Base-by-base conservation (phyloP, 2,113 vertebrate species). In the Triplophysa tibetana region DNA sequence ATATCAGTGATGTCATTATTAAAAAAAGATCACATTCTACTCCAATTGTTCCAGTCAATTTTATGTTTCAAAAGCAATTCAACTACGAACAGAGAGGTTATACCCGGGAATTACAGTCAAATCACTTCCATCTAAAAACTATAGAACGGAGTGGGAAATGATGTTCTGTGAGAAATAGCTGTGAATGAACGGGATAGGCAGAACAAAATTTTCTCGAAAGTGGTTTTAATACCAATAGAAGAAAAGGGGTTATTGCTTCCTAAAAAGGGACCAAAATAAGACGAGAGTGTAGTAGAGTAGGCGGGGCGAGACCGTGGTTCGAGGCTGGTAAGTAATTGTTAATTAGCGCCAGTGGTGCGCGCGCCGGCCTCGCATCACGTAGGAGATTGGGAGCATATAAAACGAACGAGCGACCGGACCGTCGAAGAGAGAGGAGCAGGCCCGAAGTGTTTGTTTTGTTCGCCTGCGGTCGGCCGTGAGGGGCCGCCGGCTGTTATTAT, bases 11-110 rank as follows among this genome's bases (percentile, higher is more conserved):
- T 14, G 48, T 14, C 48, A 56, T 50, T 8, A 33, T 23, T 17
- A 8, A 74, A 73, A n/a, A 8, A 8, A 60, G 54, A 60, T 60
- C 70, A 64, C 86, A 80, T 41, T 83, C 58, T 70, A 78, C 72
- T 61, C 63, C 75, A 50, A 81, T 74, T 86, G 81, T 84, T 85
- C 81, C 68, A 83, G 81, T 81, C 80, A 73, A 86, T 86, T 86
- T 81, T 70, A 85, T 19, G 43, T 43, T 29, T 50, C 74, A 45
- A 72, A 61, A 79, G 62, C 69, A 38, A 52, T 86, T 82, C 41
- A 81, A 80, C 85, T 75, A 80, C 50, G 52, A 75, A 62, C 19
- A 75, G 10, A 61, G 41, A 48, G 41, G 38, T 81, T 63, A 70
- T 70, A 75, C 80, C 78, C 76, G 80, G 77, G 79, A 85, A 86